A percentile compares a stretch with the other conserved stretches of the same genome.
Conservation (phyloP, 2,113 vertebrate genomes). For the Isurus oxyrinchus region DNA sequence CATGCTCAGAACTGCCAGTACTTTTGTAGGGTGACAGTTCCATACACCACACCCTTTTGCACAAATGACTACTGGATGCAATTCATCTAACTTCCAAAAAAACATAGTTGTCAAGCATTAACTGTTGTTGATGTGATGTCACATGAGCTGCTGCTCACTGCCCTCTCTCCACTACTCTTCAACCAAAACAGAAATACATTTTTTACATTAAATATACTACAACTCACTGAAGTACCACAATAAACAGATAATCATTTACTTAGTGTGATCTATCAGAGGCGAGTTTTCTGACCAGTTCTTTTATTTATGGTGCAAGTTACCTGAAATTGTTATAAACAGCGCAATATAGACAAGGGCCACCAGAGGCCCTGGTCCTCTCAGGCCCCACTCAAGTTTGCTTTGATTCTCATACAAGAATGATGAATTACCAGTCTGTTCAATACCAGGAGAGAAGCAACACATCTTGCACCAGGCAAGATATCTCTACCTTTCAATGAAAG, state of each 20-base stretch:
- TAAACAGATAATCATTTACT: neutral
- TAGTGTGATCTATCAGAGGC: neutral
- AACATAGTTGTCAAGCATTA: neutral
- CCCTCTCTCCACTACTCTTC: neutral
- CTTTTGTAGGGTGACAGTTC: neutral
- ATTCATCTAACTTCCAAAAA: neutral
- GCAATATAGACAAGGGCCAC: neutral
- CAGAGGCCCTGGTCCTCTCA: neutral
- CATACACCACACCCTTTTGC: neutral
- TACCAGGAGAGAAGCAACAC: neutral
- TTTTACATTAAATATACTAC: neutral
- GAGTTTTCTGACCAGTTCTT: slow-evolving; percentile 5
- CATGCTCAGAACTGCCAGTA: too few species aligned
- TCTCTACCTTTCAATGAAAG: neutral
- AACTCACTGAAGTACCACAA: neutral
- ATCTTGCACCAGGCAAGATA: neutral
- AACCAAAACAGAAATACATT: neutral
- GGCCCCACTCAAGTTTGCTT: neutral
- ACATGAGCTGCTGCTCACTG: neutral
- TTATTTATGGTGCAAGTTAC: neutral
- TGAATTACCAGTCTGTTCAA: neutral
- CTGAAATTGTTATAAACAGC: neutral
- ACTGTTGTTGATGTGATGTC: neutral
- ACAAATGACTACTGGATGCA: neutral
- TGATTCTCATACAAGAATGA: neutral